Base-by-base conservation (phyloP, 2,113 vertebrate species). In the Vidua macroura region DNA sequence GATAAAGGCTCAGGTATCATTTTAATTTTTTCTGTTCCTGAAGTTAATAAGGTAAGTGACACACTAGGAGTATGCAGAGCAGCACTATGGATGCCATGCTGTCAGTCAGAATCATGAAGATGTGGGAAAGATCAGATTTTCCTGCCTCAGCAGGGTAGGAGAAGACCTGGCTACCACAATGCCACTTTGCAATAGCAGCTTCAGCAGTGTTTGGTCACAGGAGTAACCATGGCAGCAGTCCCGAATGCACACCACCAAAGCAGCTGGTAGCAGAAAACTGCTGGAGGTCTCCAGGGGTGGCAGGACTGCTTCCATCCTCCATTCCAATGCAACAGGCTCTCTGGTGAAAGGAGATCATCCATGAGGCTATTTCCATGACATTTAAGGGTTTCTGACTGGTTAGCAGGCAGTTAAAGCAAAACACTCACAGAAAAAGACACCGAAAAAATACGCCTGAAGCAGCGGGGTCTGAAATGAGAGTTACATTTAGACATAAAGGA, bases 371-470 rank as follows among this genome's bases (percentile, higher is more conserved):
- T 92, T 69, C 35, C 7, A 4, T 62, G n/a, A 37, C 46, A 85
- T 82, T 62, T 39, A 35, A 17, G 12, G 28, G 11, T 28, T 84
- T 91, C 72, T 66, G 23, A 39, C 21, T 70, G 30, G 14, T 33
- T 70, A 41, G 56, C 10, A 48, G 25, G 62, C 1, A 3, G 9
- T 43, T 73, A 69, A 68, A 85, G 55, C 3, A 4, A 68, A 94
- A 53, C 0, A 0, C 22, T 60, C 17, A 9, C 1, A 1, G 72
- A 74, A 83, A 85, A 39, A 25, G 17, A 41, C 44, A n/a, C 18
- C 2, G 3, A 27, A 72, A 75, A 72, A 33, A 58, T 73, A 39
- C 3, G 11, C 24, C 39, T 49, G 21, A 63, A 83, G 48, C 3
- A 1, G 14, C 14, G 20, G 8, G 12, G 11, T 62, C 44, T 77